These are phyloP conservation scores for Phasia obesa DNA, from an alignment of 2,888 invertebrate species.

Conservation along the genomic window DNA sequence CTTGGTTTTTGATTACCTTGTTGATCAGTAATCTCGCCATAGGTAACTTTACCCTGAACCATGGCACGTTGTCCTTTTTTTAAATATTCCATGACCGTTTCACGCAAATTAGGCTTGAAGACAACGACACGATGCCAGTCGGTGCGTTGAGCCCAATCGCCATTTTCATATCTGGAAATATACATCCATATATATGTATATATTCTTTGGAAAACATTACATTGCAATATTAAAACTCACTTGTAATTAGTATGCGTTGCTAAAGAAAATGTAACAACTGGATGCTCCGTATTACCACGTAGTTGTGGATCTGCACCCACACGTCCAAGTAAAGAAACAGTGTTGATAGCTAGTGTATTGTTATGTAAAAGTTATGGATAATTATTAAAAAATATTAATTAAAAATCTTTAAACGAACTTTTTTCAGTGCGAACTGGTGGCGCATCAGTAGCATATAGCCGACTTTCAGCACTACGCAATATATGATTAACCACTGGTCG, in stretches of 20 bases:
- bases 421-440: slow-evolving; percentile 68
- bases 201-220: neutral
- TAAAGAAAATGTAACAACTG: slow-evolving; percentile 93
- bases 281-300: slow-evolving; percentile 91
- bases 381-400: neutral
- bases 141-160: slow-evolving; percentile 91
- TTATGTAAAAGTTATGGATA: neutral
- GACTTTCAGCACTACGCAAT: slow-evolving; percentile 23
- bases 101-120: slow-evolving; percentile 92
- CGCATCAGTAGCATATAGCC: slow-evolving; percentile 46
- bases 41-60: slow-evolving; percentile 91
- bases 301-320: slow-evolving; percentile 95
- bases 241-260: slow-evolving; percentile 95
- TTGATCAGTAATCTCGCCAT: slow-evolving; percentile 92
- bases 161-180: slow-evolving; percentile 85
- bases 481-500: slow-evolving; percentile 5
- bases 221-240: slow-evolving; percentile 75
- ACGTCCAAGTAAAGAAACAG: slow-evolving; percentile 92
- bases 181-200: neutral
- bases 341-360: slow-evolving; percentile 92
- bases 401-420: slow-evolving; percentile 32
- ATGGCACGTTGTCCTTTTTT: slow-evolving; percentile 94
- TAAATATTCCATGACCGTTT: slow-evolving; percentile 89
- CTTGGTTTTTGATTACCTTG: slow-evolving; percentile 88
- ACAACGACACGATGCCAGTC: slow-evolving; percentile 96